A percentile compares a stretch with the other conserved stretches of the same genome.
These are phyloP conservation scores for Lipophrys pholis DNA, from an alignment of 2,113 vertebrate species.

Conservation along the genomic window DNA sequence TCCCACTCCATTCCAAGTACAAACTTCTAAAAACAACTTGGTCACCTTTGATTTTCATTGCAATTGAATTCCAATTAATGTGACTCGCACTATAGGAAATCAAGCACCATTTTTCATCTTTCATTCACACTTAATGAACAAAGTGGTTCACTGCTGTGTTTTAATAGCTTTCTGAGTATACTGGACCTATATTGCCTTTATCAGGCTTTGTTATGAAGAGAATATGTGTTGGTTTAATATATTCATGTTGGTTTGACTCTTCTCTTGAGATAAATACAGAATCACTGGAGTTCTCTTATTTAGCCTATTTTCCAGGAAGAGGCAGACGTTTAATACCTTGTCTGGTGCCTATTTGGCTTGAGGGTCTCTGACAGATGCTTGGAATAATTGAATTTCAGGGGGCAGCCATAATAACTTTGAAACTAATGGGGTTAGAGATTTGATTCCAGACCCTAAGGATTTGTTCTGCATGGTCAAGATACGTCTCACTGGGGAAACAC, in stretches of 20 bases:
- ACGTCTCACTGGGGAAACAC: neutral
- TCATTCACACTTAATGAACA: neutral
- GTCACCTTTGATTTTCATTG: too few species aligned
- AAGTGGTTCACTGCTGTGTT: neutral
- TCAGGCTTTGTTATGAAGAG: neutral
- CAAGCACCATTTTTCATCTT: neutral
- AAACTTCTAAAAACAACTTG: too few species aligned
- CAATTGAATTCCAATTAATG: neutral
- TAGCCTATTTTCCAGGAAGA: conserved; percentile 26
- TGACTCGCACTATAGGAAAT: neutral
- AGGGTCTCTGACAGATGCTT: conserved; percentile 52
- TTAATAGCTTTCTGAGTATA: neutral
- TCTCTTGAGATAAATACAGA: neutral
- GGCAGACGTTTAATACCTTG: conserved; percentile 26
- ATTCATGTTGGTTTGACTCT: neutral
- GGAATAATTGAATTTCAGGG: conserved; percentile 57
- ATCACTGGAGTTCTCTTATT: neutral
- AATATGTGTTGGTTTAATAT: neutral
- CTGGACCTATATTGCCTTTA: neutral
- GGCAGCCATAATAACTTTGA: conserved; percentile 42
- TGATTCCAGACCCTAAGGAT: conserved; percentile 23
- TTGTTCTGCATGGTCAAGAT: conserved; percentile 11
- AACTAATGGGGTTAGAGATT: conserved; percentile 42
- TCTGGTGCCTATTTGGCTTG: conserved; percentile 38
- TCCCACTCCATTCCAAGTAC: too few species aligned